Base-by-base conservation (phyloP, 92 coral and sea anemone genomes). In the Zoanthus gigantus region DNA sequence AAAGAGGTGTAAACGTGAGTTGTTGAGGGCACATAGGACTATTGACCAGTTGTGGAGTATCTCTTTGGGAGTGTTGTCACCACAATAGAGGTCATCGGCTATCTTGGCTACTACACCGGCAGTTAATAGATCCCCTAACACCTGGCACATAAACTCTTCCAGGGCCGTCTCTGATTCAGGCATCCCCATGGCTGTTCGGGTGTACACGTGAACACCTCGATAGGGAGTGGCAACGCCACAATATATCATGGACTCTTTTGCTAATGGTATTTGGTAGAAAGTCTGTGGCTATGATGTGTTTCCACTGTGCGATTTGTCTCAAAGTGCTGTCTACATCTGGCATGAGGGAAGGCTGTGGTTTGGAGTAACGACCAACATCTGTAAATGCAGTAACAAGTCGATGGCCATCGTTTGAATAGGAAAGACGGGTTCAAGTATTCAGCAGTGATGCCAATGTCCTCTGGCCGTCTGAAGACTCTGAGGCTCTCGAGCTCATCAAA, bases 101-200 rank as follows among this genome's bases (percentile, higher is more conserved):
- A 88, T 34, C 78, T 91, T 91, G 1, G 92, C 89, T 0, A 92
- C 86, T 6, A 46, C 76, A 28, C 92, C 94, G 8, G 83, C 83
- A 29, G 82, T 71, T 7, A 92, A 69, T 34, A 92, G 88, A 79
- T 84, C 74, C 6, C 92, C 85, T 13, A 92, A 83, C 71, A 92
- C 90, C 9, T 82, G 92, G 79, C 92, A 56, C 94, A 73, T 88
- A 14, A 89, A 74, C 71, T 92, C 92, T 73, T 89, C 89, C 23
- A 89, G 83, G 30, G 92, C 94, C 6, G 94, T 92, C 16, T 92
- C 94, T 5, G 94, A 91, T 6, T 87, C 91, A 0, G 91, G 91
- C 90, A 92, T 89, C 79, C 92, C 90, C 92, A 89, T 88, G 71
- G 90, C 94, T 12, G 92, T 84, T 53, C 83, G 47, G 17, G 67